phyloP scores from a whole-genome alignment of 2,113 vertebrate genomes.

The Hemicordylus capensis region DNA sequence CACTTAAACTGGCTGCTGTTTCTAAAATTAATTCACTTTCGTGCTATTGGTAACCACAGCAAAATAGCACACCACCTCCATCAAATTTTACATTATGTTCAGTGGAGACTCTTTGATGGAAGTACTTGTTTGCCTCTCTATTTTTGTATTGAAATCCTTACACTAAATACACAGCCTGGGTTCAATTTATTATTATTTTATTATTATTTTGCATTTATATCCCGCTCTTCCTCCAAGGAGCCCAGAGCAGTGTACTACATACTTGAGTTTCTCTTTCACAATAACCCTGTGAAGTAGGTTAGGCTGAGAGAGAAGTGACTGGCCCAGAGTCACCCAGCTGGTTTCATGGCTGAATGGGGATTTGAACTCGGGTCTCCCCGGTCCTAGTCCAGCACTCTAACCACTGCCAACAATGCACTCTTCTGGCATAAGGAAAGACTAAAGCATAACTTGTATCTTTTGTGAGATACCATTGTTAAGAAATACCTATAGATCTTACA shows the following conservation, averaged over 20 bases:
- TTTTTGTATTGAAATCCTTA: not conserved
- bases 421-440: slow-evolving; percentile 10
- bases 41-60: not conserved
- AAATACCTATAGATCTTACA: not conserved
- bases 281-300: too few relatives aligned
- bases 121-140: not conserved
- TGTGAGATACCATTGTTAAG: not conserved
- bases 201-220: too few relatives aligned
- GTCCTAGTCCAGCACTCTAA: too few relatives aligned
- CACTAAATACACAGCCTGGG: not conserved
- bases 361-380: too few relatives aligned
- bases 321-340: too few relatives aligned
- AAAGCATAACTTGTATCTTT: slow-evolving; percentile 21
- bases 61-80: not conserved
- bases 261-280: too few relatives aligned
- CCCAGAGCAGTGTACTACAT: too few relatives aligned
- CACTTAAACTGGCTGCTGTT: not conserved
- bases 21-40: not conserved
- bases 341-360: too few relatives aligned
- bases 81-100: not conserved
- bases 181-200: not conserved
- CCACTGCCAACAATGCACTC: not conserved
- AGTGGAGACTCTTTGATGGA: not conserved
- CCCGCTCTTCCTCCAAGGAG: too few relatives aligned
- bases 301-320: too few relatives aligned